A percentile compares a stretch with the other conserved stretches of the same genome.
Evolutionary conservation across 2,888 invertebrate species (phyloP).

Genomic region (Drosophila nr. medialis): DNA sequence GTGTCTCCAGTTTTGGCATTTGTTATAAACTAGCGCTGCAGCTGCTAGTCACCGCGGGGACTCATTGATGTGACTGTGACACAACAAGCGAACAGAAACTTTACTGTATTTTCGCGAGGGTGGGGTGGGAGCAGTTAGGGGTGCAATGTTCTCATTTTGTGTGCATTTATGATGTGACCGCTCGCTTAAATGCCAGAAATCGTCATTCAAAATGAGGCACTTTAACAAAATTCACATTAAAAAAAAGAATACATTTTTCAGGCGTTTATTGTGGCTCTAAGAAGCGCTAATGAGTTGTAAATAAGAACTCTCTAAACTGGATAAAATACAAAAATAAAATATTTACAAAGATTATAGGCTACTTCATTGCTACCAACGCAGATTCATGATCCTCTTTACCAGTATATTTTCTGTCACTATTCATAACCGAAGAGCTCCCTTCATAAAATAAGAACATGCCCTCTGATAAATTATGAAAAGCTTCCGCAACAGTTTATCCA

Average conservation of each 20-base stretch:
- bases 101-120: slow-evolving; percentile 35
- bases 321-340: background rate
- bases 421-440: slow-evolving; percentile 3
- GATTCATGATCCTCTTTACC: slow-evolving; percentile 5
- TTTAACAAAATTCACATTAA: slow-evolving; percentile 8
- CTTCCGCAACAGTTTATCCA: slow-evolving; percentile 1
- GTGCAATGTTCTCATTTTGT: slow-evolving; percentile 62
- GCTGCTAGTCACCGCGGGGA: slow-evolving; percentile 61
- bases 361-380: background rate
- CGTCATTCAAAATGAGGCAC: slow-evolving; percentile 6
- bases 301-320: background rate
- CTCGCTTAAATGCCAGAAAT: slow-evolving; percentile 19
- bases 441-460: background rate
- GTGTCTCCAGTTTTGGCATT: slow-evolving; percentile 66
- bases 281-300: background rate
- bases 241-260: background rate
- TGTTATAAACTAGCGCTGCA: slow-evolving; percentile 64
- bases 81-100: slow-evolving; percentile 54
- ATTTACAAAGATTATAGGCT: background rate
- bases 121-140: slow-evolving; percentile 7
- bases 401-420: background rate
- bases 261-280: background rate
- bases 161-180: slow-evolving; percentile 48
- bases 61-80: slow-evolving; percentile 72
- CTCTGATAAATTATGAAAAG: slow-evolving; percentile 9